phyloP scores from a whole-genome alignment of 2,888 invertebrate species.

The Lasioglossum calceatum region DNA sequence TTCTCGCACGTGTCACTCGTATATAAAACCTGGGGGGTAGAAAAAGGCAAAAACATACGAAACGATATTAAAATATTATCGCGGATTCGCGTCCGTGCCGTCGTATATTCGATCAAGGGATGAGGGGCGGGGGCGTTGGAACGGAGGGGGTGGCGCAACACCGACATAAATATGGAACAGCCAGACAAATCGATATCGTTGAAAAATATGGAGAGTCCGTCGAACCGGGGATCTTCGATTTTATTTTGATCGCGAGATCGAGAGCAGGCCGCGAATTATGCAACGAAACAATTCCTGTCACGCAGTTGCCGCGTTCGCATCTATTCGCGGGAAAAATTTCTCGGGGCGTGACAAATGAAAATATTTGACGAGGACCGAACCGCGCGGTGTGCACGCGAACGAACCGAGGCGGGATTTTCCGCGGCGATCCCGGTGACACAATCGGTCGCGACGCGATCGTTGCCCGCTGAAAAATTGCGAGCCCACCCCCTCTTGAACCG shows the following conservation, averaged over 20 bases:
- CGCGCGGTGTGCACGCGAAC: neutral
- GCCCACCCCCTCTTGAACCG: neutral
- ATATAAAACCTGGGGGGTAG: neutral
- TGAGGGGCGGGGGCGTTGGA: too few species aligned
- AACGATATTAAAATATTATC: slow-evolving; percentile 58
- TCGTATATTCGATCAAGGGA: slow-evolving; percentile 25
- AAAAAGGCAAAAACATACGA: neutral
- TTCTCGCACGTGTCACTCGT: slow-evolving; percentile 20
- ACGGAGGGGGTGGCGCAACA: neutral
- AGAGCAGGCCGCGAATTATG: neutral
- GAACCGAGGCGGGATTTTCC: neutral
- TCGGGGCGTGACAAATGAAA: neutral
- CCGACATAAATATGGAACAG: slow-evolving; percentile 28
- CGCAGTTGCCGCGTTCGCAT: neutral
- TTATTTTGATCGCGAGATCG: neutral
- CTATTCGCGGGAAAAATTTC: slow-evolving; percentile 7
- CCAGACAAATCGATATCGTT: neutral
- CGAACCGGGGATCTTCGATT: neutral
- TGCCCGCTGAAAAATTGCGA: neutral
- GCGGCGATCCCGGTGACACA: slow-evolving; percentile 3
- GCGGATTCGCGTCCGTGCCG: slow-evolving; percentile 28
- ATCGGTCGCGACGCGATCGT: slow-evolving; percentile 9
- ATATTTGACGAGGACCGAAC: slow-evolving; percentile 15
- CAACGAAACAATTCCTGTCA: neutral
- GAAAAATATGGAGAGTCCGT: neutral